Base-by-base conservation (phyloP, 2,888 invertebrate genomes). In the Leptinotarsa juncta region DNA sequence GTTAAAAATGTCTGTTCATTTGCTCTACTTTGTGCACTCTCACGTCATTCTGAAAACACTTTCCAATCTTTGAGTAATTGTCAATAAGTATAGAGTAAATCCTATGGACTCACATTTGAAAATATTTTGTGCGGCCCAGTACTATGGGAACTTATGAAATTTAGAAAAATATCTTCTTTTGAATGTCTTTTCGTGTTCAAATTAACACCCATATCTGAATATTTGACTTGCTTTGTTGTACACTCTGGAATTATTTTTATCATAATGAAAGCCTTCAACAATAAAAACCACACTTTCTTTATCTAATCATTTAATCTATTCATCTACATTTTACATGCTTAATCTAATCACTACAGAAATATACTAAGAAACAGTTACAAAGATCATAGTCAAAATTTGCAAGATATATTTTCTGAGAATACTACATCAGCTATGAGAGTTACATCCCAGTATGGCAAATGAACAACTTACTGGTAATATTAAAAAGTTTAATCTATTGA, bases 321-420 rank as follows among this genome's bases (percentile, higher is more conserved):
- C 3, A 7, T 62, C 32, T 32, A n/a, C 16, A 32, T 26, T 16
- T 60, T 15, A 20, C 60, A 62, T 42, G 16, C 18, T 32, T 23
- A 57, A 57, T 57, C 57, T 57, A n/a, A 62, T 62, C 62, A 62
- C 32, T n/a, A 62, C 32, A 62, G n/a, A n/a, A 62, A 7, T 62
- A n/a, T 53, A 53, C 53, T 18, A 42, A 10, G 42, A 42, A 42
- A 42, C 42, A 10, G 42, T 42, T 42, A 42, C 10, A 42, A 42
- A 42, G 42, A 42, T 42, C 42, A 10, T 42, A 42, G 10, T 42
- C 10, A 10, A 3, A 42, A 42, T 42, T 42, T 42, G 42, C 10
- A 51, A 51, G n/a, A 16, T 51, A 2, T 51, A 51, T 5, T 51
- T 15, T 16, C 50, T 51, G 4, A 7, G n/a, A 15, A 51, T 51